These are phyloP conservation scores for Serripes groenlandicus DNA, from an alignment of 2,888 invertebrate genomes.

Conservation along the genomic window DNA sequence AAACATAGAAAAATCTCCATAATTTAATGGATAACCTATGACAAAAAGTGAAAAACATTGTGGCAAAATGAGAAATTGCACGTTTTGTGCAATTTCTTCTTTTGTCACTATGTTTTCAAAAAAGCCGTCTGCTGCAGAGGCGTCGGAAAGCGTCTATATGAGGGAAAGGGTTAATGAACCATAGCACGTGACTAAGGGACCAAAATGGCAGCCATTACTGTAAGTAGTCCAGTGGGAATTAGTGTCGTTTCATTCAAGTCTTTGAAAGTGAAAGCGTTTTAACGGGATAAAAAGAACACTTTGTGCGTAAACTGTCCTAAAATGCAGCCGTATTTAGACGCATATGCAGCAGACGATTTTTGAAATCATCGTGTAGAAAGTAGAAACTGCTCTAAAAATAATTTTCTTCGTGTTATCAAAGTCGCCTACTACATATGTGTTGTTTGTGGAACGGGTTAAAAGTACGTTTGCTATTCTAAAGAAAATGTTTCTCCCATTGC, in stretches of 20 bases:
- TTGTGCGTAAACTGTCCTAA: too few species aligned
- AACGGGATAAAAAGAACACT: too few species aligned
- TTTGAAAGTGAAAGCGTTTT: too few species aligned
- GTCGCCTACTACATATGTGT: too few species aligned
- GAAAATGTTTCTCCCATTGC: too few species aligned
- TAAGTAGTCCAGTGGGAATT: slow-evolving; percentile 12
- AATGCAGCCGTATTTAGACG: too few species aligned
- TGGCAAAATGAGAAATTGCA: not conserved
- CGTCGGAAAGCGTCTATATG: not conserved
- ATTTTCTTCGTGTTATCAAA: too few species aligned
- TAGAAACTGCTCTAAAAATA: too few species aligned
- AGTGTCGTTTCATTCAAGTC: not conserved
- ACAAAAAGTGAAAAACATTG: not conserved
- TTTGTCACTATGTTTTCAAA: not conserved
- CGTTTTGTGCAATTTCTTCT: not conserved
- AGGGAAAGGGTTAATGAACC: slow-evolving; percentile 2
- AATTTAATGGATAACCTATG: not conserved
- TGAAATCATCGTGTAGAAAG: too few species aligned
- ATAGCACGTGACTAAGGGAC: slow-evolving; percentile 4
- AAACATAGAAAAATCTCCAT: not conserved
- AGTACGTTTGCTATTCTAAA: too few species aligned
- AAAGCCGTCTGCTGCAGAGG: not conserved
- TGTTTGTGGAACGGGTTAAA: too few species aligned
- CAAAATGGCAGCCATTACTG: slow-evolving; percentile 13
- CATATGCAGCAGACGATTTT: too few species aligned